A percentile compares a stretch with the other conserved stretches of the same genome.
These are phyloP conservation scores for Gobius niger DNA, from an alignment of 2,113 vertebrate genomes.

Conservation along the genomic window DNA sequence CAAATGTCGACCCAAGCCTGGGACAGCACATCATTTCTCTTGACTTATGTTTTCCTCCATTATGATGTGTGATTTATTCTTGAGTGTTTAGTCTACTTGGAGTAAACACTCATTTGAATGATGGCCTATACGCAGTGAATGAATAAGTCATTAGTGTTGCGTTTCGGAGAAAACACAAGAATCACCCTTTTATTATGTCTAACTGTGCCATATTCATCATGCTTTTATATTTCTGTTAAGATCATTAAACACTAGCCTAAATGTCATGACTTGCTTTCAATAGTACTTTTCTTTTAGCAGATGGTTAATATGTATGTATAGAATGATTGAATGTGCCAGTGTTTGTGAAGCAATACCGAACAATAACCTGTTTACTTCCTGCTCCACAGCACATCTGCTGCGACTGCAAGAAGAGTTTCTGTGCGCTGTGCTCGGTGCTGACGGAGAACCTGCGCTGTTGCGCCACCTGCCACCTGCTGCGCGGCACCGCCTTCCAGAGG, in stretches of 20 bases:
- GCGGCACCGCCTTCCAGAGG: slow-evolving; percentile 90
- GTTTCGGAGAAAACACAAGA: neutral
- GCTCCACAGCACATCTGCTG: slow-evolving; percentile 86
- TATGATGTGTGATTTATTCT: too few species aligned
- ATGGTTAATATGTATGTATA: slow-evolving; percentile 11
- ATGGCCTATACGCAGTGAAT: neutral
- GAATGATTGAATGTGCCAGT: neutral
- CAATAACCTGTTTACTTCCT: slow-evolving; percentile 9
- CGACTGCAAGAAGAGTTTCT: slow-evolving; percentile 96
- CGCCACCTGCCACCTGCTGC: slow-evolving; percentile 88
- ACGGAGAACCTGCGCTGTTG: slow-evolving; percentile 91
- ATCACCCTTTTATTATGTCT: neutral
- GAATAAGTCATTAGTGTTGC: neutral
- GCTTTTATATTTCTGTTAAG: neutral
- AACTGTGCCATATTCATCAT: neutral
- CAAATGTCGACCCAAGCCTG: too few species aligned
- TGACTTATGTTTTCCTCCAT: too few species aligned
- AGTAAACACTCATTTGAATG: neutral
- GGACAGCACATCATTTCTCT: too few species aligned
- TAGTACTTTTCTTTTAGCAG: slow-evolving; percentile 21
- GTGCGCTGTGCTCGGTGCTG: slow-evolving; percentile 88
- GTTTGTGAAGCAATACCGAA: slow-evolving; percentile 1
- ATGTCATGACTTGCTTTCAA: slow-evolving; percentile 9
- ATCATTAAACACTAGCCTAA: neutral
- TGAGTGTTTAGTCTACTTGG: too few species aligned